Evolutionary conservation across 2,888 invertebrate genomes (phyloP), one percentile per base, ranked within the genome.

Genomic region (Allolobophora icterica): DNA sequence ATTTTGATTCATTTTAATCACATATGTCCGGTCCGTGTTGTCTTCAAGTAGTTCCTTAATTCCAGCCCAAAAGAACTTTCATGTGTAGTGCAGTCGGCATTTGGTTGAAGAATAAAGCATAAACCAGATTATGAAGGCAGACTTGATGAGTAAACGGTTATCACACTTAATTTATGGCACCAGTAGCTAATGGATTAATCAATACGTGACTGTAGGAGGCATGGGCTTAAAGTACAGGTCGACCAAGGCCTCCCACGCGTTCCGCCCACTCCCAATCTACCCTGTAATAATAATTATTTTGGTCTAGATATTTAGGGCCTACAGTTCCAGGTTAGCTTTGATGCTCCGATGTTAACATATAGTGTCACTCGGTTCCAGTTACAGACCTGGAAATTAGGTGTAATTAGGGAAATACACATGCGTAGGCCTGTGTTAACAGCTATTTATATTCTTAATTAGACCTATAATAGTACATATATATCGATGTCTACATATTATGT

Each of bases 331-430:
- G 71, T 71, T 71, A 71, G n/a, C 30, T n/a, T 1, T 11, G 71
- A 71, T 71, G 71, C 71, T 71, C 71, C 4, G 71, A 8, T n/a
- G 4, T 71, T n/a, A 17, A 71, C 71, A 13, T 13, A 71, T 13
- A 71, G 71, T 71, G 71, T n/a, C 71, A 71, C 71, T n/a, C n/a
- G 71, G 30, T 71, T 71, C n/a, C 71, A 71, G n/a, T 71, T 71
- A 71, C 17, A 71, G 71, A n/a, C 71, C 30, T 71, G 71, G 71
- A 71, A 71, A 71, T 71, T 30, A 71, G 71, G 8, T 13, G 8
- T 71, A 71, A 71, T 71, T 13, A 71, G 30, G 71, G 13, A 8
- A 71, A n/a, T 71, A 71, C 30, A n/a, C 71, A 71, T 71, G 71
- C 11, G 30, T n/a, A 17, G 71, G 71, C 1, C 11, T 71, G 17